Base-by-base conservation (phyloP, 2,888 invertebrate species). In the Scaptomyza caliginosa region DNA sequence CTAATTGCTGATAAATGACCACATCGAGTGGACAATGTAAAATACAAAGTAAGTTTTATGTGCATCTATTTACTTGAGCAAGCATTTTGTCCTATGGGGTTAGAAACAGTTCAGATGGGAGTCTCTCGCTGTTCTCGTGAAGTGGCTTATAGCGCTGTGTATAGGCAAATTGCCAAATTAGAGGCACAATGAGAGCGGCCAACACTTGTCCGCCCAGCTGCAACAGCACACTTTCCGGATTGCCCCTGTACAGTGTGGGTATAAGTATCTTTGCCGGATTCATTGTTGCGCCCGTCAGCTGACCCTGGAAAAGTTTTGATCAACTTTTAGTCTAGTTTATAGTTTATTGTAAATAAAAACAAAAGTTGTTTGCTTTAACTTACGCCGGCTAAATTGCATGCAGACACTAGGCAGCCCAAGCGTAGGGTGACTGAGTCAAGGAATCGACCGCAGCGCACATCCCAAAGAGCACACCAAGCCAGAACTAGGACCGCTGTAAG, bases 181-280 rank as follows among this genome's bases (percentile, higher is more conserved):
- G 28, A 1, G 92, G 86, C 1, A 90, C 88, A 2, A 92, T 21
- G 0, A 91, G 13, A 0, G 91, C 87, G 1, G 92, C 92, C 2
- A 83, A 42, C 2, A 93, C 30, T 0, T 95, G 95, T 17, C 94
- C 95, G 2, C 93, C 89, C 94, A 95, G 94, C 80, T 94, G 95
- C 0, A 94, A 28, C 94, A 95, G 95, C 57, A 95, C 95, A 30
- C 92, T 74, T 0, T 89, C 69, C 94, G 95, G 96, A 19, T 92
- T 91, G 1, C 93, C 93, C n/a, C 94, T 94, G 91, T 94, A 93
- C 0, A 96, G 56, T 0, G 95, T 94, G 0, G 96, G 96, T 0
- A 93, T 95, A 2, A 96, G 92, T 1, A 93, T 91, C 62, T 94
- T 93, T 0, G 93, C 94, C 0, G 95, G 95, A 85, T 95, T 95